Percentiles rank a stretch among this genome's conserved stretches.
These are phyloP conservation scores for Camponotus pennsylvanicus DNA, from an alignment of 1,140 invertebrate genomes.

Conservation along the genomic window DNA sequence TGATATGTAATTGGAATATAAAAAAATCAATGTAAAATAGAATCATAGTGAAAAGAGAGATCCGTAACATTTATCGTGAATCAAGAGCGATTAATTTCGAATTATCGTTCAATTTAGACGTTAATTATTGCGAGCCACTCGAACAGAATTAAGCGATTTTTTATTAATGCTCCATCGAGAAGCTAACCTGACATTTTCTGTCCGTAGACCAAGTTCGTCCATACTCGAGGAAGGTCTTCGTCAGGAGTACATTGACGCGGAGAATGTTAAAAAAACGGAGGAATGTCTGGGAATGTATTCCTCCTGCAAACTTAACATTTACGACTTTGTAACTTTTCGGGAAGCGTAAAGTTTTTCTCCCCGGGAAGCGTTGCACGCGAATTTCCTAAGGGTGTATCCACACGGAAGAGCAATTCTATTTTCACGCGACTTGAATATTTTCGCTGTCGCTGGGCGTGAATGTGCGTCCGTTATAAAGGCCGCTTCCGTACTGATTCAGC, in stretches of 20 bases:
- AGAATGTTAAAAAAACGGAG: conserved; percentile 54
- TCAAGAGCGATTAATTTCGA: conserved; percentile 16
- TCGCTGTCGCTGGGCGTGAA: not conserved
- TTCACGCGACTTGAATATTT: conserved; percentile 49
- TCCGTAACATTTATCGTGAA: not conserved
- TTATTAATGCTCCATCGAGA: not conserved
- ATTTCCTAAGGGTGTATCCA: conserved; percentile 7
- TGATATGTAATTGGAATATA: not conserved
- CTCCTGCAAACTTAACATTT: conserved; percentile 79
- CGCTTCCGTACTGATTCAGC: not conserved
- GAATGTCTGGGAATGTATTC: conserved; percentile 77
- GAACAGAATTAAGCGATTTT: conserved; percentile 16
- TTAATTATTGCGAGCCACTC: not conserved
- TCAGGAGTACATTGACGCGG: conserved; percentile 72
- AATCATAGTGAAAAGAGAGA: conserved; percentile 18
- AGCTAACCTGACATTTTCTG: conserved; percentile 62
- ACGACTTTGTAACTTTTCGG: conserved; percentile 78
- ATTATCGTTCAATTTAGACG: conserved; percentile 16
- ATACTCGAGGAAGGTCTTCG: conserved; percentile 72
- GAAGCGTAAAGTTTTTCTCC: conserved; percentile 35
- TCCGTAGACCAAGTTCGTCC: conserved; percentile 77
- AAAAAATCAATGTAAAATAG: conserved; percentile 16
- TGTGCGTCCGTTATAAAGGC: not conserved
- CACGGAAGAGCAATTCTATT: conserved; percentile 9
- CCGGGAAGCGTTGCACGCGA: conserved; percentile 32